Base-by-base conservation (phyloP, 92 coral and sea anemone genomes). In the Parazoanthus darwini region DNA sequence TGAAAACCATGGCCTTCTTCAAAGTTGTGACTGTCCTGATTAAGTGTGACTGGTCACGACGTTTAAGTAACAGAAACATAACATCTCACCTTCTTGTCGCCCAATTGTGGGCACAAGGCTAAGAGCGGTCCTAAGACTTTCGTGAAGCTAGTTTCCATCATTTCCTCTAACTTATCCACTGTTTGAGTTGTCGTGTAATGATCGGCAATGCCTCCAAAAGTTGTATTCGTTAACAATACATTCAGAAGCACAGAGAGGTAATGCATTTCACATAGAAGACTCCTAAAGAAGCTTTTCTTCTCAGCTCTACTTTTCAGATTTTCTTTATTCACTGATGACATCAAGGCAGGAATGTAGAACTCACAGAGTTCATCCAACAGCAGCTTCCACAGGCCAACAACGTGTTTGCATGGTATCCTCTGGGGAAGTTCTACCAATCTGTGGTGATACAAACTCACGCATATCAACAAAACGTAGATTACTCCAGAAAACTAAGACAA, bases 161-260 rank as follows among this genome's bases (percentile, higher is more conserved):
- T 80, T 36, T 9, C 58, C 39, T 81, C 74, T 74, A 94, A 23
- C 51, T 89, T 90, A 66, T 33, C 44, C 65, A 89, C 29, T 4
- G 84, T 92, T 6, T 92, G 73, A 78, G 77, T 90, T 36, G 79
- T 91, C 68, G 79, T 91, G 5, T 86, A 82, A 20, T 93, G 96
- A 74, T 92, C 93, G 39, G 90, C 90, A n/a, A 90, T 89, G 70
- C 92, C 94, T 51, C 93, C 98, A 72, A 95, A 87, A 9, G 94
- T 83, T 65, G 92, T 83, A 75, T 93, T 90, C 42, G 89, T 26
- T 79, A 95, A 48, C 88, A 95, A 92, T 5, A 83, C 77, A 67
- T 87, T 78, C 37, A 94, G 88, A 48, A 95, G 23, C 58, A 83
- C 79, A n/a, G 86, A 77, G 72, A 90, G 89, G 82, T 90, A 56